Evolutionary conservation across 2,888 invertebrate genomes (phyloP).

Genomic region (Laspeyria flexula): DNA sequence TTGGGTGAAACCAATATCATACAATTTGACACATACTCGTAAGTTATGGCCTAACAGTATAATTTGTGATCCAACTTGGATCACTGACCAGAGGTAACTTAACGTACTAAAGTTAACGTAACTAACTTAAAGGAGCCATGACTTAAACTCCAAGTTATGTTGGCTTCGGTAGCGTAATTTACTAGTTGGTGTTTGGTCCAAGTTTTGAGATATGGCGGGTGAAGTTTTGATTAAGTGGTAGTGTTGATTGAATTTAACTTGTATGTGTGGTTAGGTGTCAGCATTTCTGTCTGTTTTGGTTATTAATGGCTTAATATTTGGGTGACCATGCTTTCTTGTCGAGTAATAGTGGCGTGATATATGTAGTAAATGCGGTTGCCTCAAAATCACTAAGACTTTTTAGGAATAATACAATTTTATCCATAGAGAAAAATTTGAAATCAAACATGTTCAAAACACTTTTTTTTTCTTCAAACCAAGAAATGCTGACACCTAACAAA

Average conservation of each 20-base stretch:
- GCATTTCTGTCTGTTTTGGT: too few species aligned
- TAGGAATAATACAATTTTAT: too few species aligned
- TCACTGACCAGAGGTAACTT: slow-evolving; percentile 54
- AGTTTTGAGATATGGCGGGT: slow-evolving; percentile 13
- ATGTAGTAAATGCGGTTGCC: too few species aligned
- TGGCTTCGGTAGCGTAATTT: slow-evolving; percentile 53
- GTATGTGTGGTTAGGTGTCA: neutral
- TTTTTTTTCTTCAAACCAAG: too few species aligned
- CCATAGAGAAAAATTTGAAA: too few species aligned
- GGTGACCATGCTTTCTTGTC: too few species aligned
- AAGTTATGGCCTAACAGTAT: slow-evolving; percentile 42
- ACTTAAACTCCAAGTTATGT: slow-evolving; percentile 51
- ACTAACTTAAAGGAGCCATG: slow-evolving; percentile 54
- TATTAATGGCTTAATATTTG: too few species aligned
- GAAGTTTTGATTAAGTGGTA: slow-evolving; percentile 1
- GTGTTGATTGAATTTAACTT: neutral
- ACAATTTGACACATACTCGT: slow-evolving; percentile 30
- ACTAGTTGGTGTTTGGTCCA: slow-evolving; percentile 47
- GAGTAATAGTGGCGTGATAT: too few species aligned
- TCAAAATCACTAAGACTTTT: too few species aligned
- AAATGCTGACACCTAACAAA: too few species aligned
- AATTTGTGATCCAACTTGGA: slow-evolving; percentile 46
- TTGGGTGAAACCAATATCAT: slow-evolving; percentile 24
- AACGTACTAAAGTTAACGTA: slow-evolving; percentile 48
- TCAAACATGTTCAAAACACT: too few species aligned